Evolutionary conservation across 2,888 invertebrate genomes (phyloP), one percentile per base, ranked within the genome.

Genomic region (Ophonus ardosiacus): DNA sequence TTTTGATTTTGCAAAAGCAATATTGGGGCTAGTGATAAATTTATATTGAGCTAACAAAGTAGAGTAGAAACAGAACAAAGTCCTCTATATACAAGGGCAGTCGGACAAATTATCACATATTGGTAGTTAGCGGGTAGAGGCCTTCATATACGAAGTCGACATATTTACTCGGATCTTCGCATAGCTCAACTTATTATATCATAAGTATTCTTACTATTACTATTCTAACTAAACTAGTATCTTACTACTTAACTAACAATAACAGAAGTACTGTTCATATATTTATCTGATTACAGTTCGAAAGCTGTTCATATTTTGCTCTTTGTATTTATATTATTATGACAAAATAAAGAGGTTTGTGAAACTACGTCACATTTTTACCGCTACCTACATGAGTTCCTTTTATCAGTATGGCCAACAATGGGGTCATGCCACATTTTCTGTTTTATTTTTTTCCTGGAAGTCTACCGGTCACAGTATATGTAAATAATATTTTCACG

Each of bases 261-360:
- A 61, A 57, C 57, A 56, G 61, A 74, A 74, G 13, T 84, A 84
- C 78, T 84, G 84, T 84, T 84, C 78, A 84, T 61, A 84, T 83
- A 83, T 78, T 74, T 78, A 78, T 57, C 40, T 81, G 71, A 74
- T 74, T 81, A 81, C 78, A 74, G 65, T 84, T 84, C 59, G 40
- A 59, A 61, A 84, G 84, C 84, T 84, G 84, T 84, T 84, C 84
- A 84, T 84, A 84, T 84, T 84, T 84, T 84, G 84, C 84, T 84
- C 84, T 76, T 84, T 84, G 78, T 84, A 84, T 65, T 63, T 84
- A 84, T 84, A 84, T 84, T 76, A 78, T 84, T 71, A 84, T 84
- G 40, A 74, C 59, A 84, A 84, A 84, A 84, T 78, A 84, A 76
- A 81, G 71, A 81, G 81, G 68, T 81, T 81, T 81, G 81, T 81